phyloP scores from a whole-genome alignment of 2,797 vertebrate genomes.

The Tarsius wallacei region DNA sequence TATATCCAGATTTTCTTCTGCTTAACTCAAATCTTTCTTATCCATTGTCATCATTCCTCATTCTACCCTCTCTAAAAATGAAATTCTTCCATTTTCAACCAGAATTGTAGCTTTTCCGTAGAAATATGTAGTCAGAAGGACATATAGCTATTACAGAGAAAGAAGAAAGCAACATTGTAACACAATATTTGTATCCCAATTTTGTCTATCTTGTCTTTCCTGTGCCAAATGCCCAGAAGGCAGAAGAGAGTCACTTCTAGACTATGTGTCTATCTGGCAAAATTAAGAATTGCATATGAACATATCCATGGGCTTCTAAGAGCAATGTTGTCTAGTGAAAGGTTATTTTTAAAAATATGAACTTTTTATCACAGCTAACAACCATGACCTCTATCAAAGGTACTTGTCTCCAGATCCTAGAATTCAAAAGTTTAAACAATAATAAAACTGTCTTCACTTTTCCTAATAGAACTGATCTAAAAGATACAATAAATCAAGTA shows the following conservation, averaged over 20 bases:
- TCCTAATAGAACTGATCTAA: neutral
- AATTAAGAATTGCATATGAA: slow-evolving; percentile 24
- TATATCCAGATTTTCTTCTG: neutral
- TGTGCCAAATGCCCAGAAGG: neutral
- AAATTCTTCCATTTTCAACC: neutral
- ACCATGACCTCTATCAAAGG: neutral
- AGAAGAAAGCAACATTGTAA: neutral
- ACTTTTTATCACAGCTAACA: slow-evolving; percentile 5
- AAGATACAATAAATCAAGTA: neutral
- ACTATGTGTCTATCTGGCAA: neutral
- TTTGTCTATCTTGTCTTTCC: slow-evolving; percentile 16
- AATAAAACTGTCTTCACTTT: slow-evolving; percentile 2
- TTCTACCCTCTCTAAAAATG: neutral
- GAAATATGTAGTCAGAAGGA: slow-evolving; percentile 3
- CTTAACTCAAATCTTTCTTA: slow-evolving; percentile 7
- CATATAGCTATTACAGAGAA: neutral
- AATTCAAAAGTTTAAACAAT: slow-evolving; percentile 28
- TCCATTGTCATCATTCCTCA: neutral
- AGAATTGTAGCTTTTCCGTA: neutral
- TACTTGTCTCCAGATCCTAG: neutral
- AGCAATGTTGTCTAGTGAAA: neutral
- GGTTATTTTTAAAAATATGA: neutral
- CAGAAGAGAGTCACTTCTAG: neutral
- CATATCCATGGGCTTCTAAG: neutral
- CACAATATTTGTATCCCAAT: neutral